phyloP scores from a whole-genome alignment of 1,140 invertebrate species.

The Mycetomoellerius zeteki region DNA sequence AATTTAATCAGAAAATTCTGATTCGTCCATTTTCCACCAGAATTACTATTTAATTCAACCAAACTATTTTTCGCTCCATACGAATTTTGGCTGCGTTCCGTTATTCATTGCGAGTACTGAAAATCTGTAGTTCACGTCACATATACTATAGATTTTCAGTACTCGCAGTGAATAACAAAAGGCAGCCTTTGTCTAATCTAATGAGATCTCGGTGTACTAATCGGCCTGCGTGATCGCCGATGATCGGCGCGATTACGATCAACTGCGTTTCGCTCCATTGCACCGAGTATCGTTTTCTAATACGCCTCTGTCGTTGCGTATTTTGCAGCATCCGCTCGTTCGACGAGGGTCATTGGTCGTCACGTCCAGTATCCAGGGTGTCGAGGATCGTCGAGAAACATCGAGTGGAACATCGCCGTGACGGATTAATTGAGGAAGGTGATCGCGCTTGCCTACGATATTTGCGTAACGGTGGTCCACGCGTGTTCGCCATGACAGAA shows the following conservation, averaged over 20 bases:
- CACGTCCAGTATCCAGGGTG: not conserved
- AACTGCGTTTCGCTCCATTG: not conserved
- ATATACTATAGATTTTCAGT: too few species aligned
- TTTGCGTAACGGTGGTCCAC: constrained; percentile 1
- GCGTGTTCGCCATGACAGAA: not conserved
- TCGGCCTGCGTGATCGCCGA: not conserved
- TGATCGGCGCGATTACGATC: not conserved
- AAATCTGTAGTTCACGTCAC: too few species aligned
- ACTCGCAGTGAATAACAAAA: too few species aligned
- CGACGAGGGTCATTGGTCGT: not conserved
- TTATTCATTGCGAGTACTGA: too few species aligned
- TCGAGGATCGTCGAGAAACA: not conserved
- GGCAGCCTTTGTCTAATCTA: not conserved
- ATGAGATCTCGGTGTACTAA: not conserved
- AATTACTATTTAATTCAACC: too few species aligned
- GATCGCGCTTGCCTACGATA: not conserved
- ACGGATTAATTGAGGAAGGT: constrained; percentile 10
- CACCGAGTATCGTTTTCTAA: not conserved
- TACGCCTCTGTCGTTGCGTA: not conserved
- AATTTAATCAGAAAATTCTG: too few species aligned
- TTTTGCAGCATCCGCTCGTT: not conserved
- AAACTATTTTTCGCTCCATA: too few species aligned
- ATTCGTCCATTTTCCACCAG: too few species aligned
- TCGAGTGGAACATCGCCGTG: not conserved
- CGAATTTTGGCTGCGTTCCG: too few species aligned